phyloP scores from a whole-genome alignment of 2,113 vertebrate species.

The Rhinopomastus cyanomelas region DNA sequence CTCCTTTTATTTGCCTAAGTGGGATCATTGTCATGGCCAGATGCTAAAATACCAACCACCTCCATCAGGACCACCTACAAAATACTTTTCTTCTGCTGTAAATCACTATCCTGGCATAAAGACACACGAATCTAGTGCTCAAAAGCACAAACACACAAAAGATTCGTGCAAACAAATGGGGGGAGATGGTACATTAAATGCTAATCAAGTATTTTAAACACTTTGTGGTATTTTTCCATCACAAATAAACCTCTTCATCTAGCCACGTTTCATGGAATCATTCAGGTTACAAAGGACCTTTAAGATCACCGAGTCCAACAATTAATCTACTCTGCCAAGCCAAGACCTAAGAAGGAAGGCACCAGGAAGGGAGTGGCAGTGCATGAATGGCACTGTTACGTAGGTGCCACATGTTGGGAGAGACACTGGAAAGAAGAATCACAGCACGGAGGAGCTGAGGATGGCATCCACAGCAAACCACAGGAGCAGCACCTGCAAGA shows the following conservation, averaged over 20 bases:
- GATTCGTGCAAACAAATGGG: not conserved
- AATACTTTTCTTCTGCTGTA: not conserved
- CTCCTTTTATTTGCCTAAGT: not conserved
- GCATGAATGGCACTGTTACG: accelerated
- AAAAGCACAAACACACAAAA: not conserved
- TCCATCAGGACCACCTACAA: not conserved
- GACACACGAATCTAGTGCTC: not conserved
- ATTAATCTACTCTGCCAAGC: not conserved
- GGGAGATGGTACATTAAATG: not conserved
- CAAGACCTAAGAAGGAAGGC: not conserved
- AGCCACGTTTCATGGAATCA: not conserved
- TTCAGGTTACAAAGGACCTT: too few relatives aligned
- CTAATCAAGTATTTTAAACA: not conserved
- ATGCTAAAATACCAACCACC: not conserved
- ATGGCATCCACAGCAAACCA: not conserved
- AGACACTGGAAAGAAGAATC: not conserved
- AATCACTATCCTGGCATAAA: not conserved
- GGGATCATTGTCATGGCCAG: not conserved
- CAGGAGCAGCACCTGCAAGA: not conserved
- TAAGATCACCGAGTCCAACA: too few relatives aligned
- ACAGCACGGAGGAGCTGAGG: not conserved
- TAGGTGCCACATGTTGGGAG: accelerated
- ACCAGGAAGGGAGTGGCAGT: not conserved
- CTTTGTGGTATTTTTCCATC: not conserved
- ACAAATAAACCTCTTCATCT: not conserved